These are phyloP conservation scores for Synanthedon tipuliformis DNA, from an alignment of 2,888 invertebrate species.

Conservation along the genomic window DNA sequence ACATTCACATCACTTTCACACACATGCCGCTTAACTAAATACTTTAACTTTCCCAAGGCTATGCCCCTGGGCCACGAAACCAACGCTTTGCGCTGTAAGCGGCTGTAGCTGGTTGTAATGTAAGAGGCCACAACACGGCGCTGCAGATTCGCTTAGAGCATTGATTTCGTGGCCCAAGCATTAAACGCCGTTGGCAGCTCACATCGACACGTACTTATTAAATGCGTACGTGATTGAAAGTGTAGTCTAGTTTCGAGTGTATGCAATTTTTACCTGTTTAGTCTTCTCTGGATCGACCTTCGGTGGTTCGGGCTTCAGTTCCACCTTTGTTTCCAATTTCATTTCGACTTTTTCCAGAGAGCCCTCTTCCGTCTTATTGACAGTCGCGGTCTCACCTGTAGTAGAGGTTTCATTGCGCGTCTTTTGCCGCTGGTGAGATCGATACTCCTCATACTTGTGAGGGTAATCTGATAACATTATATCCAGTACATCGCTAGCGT, in stretches of 20 bases:
- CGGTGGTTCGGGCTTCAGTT: constrained; percentile 29
- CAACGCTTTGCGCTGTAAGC: too few relatives aligned
- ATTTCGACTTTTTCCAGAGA: constrained; percentile 16
- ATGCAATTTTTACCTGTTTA: constrained; percentile 34
- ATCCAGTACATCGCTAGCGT: constrained; percentile 92
- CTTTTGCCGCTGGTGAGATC: constrained; percentile 74
- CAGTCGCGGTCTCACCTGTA: constrained; percentile 9
- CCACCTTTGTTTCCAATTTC: background rate
- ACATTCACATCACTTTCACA: constrained; percentile 5
- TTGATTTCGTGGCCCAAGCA: too few relatives aligned
- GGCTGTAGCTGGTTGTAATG: too few relatives aligned
- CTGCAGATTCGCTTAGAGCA: too few relatives aligned
- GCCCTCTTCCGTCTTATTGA: constrained; percentile 13
- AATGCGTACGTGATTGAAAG: background rate
- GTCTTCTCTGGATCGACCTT: constrained; percentile 43
- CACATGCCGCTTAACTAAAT: too few relatives aligned
- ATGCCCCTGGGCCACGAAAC: too few relatives aligned
- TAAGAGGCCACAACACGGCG: too few relatives aligned
- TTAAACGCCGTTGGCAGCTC: too few relatives aligned
- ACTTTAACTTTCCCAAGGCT: too few relatives aligned
- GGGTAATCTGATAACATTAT: constrained; percentile 96
- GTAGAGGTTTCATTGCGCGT: constrained; percentile 36
- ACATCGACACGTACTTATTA: too few relatives aligned
- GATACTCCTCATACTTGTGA: constrained; percentile 92
- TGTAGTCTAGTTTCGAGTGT: background rate